These are phyloP conservation scores for western clawed frog (Xenopus tropicalis) DNA, from an alignment of 2,113 vertebrate genomes.

Conservation along the genomic window DNA sequence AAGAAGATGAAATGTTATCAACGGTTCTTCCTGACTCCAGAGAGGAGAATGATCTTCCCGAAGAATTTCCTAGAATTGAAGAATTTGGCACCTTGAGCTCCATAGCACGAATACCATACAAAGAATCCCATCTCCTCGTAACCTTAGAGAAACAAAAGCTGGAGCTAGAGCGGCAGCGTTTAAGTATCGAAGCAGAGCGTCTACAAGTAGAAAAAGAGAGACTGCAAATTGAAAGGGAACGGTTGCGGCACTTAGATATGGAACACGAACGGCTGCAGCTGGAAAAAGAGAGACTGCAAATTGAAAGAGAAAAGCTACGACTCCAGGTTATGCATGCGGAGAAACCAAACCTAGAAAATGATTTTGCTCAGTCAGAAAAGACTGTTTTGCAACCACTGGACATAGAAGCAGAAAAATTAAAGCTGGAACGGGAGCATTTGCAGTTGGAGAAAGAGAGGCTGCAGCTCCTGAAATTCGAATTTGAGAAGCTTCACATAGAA, in stretches of 20 bases:
- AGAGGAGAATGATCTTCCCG: constrained; percentile 73
- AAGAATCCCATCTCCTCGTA: constrained; percentile 75
- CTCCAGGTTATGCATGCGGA: constrained; percentile 71
- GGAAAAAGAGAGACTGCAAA: constrained; percentile 82
- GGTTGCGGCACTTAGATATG: constrained; percentile 74
- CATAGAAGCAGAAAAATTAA: constrained; percentile 82
- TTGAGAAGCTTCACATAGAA: constrained; percentile 86
- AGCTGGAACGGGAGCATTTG: constrained; percentile 85
- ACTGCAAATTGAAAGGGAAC: constrained; percentile 81
- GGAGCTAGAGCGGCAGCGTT: constrained; percentile 82
- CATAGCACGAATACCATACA: constrained; percentile 66
- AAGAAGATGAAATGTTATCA: constrained; percentile 87
- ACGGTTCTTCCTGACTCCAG: constrained; percentile 83
- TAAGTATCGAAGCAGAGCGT: constrained; percentile 81
- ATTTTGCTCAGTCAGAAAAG: constrained; percentile 65
- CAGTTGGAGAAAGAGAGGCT: constrained; percentile 87
- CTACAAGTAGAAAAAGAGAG: constrained; percentile 85
- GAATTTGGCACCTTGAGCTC: constrained; percentile 77
- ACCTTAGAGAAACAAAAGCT: constrained; percentile 86
- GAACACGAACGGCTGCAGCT: constrained; percentile 82
- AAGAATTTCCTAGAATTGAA: constrained; percentile 77
- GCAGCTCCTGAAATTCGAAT: constrained; percentile 89
- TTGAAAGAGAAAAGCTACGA: constrained; percentile 81
- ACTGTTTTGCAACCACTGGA: constrained; percentile 69
- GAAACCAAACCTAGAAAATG: constrained; percentile 64